Conservation (phyloP, 2,113 vertebrate genomes). For the Coryphaenoides rupestris region DNA sequence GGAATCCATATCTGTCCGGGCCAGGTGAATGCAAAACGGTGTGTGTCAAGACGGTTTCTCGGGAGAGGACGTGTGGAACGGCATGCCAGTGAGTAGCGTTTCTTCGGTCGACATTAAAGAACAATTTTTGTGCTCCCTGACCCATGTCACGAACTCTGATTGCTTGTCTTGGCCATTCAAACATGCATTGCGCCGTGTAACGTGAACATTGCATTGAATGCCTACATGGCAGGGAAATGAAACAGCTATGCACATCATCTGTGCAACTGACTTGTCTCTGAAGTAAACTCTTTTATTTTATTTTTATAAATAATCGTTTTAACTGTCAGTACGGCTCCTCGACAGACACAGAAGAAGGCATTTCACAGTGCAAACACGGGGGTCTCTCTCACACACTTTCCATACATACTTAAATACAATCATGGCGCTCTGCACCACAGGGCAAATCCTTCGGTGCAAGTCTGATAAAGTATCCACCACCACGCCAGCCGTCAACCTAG, state of each 20-base stretch:
- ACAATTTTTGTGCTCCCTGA: neutral
- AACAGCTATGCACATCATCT: too few species aligned
- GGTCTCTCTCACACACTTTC: slow-evolving; percentile 33
- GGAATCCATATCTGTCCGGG: slow-evolving; percentile 34
- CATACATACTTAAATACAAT: slow-evolving; percentile 67
- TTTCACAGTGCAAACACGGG: slow-evolving; percentile 4
- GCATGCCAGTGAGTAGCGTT: neutral
- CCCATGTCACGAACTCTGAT: neutral
- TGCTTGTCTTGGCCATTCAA: neutral
- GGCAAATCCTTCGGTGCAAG: slow-evolving; percentile 72
- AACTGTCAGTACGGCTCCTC: too few species aligned
- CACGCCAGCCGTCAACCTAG: slow-evolving; percentile 69
- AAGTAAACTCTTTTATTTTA: too few species aligned
- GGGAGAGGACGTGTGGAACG: too few species aligned
- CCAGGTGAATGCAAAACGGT: slow-evolving; percentile 25
- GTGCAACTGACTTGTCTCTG: too few species aligned
- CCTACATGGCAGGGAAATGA: too few species aligned
- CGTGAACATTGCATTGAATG: neutral
- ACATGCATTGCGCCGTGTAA: too few species aligned
- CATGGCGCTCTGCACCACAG: slow-evolving; percentile 34
- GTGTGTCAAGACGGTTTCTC: neutral
- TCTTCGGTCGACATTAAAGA: neutral
- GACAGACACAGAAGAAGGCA: too few species aligned
- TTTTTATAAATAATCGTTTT: too few species aligned
- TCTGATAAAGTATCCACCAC: slow-evolving; percentile 67